Percentiles rank a stretch among this genome's conserved stretches.
phyloP scores from a whole-genome alignment of 2,888 invertebrate genomes.

The Drosophila nigritarsus region DNA sequence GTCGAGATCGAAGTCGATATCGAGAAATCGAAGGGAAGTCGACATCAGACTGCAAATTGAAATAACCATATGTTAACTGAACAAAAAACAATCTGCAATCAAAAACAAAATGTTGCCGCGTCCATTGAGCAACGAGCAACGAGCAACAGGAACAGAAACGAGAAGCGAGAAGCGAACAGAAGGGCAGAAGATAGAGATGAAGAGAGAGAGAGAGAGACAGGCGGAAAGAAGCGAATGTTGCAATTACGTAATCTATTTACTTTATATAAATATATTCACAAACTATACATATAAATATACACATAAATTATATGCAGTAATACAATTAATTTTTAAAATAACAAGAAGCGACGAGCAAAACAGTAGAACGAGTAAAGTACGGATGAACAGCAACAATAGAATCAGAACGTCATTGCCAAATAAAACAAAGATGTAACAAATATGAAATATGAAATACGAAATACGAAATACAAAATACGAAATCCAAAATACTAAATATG shows the following conservation, averaged over 20 bases:
- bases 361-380: slow-evolving; percentile 1
- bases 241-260: slow-evolving; percentile 81
- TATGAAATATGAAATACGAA: slow-evolving; percentile 7
- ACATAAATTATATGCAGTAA: slow-evolving; percentile 61
- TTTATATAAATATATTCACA: slow-evolving; percentile 71
- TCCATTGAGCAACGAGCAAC: slow-evolving; percentile 33
- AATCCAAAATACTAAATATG: slow-evolving; percentile 1
- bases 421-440: slow-evolving; percentile 34
- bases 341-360: slow-evolving; percentile 6
- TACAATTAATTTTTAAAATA: slow-evolving; percentile 60
- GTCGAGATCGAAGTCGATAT: slow-evolving; percentile 7
- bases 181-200: background rate
- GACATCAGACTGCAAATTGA: slow-evolving; percentile 21
- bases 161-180: background rate
- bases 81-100: slow-evolving; percentile 32
- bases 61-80: slow-evolving; percentile 33
- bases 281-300: slow-evolving; percentile 62
- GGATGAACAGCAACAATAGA: slow-evolving; percentile 62
- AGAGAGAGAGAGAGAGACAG: background rate
- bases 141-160: slow-evolving; percentile 2
- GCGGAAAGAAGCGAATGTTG: slow-evolving; percentile 59
- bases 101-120: slow-evolving; percentile 18
- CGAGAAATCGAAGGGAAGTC: slow-evolving; percentile 2
- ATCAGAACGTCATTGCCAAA: slow-evolving; percentile 79
- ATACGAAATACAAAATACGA: slow-evolving; percentile 1